Base-by-base conservation (phyloP, 2,113 vertebrate genomes). In the Otis tarda region DNA sequence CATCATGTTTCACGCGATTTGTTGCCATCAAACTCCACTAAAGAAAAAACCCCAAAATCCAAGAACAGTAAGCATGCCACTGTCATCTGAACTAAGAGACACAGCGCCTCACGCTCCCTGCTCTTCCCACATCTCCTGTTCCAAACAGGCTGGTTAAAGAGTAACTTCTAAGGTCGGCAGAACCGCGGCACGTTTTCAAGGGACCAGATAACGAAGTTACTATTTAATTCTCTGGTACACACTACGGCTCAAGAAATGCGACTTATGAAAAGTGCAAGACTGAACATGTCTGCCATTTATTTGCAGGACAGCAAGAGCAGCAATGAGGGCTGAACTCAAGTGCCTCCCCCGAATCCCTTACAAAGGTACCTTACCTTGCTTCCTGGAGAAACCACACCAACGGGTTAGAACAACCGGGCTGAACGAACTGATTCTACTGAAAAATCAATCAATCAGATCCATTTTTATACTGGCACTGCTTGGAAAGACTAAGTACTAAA, bases 71-170 rank as follows among this genome's bases (percentile, higher is more conserved):
- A 89, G 85, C 10, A 57, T 4, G 19, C 37, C 6, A 9, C 21
- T 77, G 56, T 23, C 52, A 80, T 24, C 64, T 81, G 71, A 92
- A 81, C 47, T 24, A 39, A 71, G 69, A 76, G 20, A 47, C 12
- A 15, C 1, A 27, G 61, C 22, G 30, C 30, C 28, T 77, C 50
- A 17, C 11, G 31, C 33, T 71, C 23, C 41, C 67, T 41, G 33
- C 22, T 43, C 57, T 79, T 68, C 57, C 47, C 56, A 52, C 31
- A n/a, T 9, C 76, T 41, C n/a, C 82, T 27, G 6, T 33, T 86
- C 67, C 50, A 80, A 73, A 77, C 18, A 17, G 16, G 20, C 64
- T 92, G 64, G 85, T 87, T 96, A 96, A 96, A 94, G 43, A 92
- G 57, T 83, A 96, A 92, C 76, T n/a, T 63, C 22, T 75, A 52